These are phyloP conservation scores for Phocides pigmalion DNA, from an alignment of 1,140 invertebrate species.

Conservation along the genomic window DNA sequence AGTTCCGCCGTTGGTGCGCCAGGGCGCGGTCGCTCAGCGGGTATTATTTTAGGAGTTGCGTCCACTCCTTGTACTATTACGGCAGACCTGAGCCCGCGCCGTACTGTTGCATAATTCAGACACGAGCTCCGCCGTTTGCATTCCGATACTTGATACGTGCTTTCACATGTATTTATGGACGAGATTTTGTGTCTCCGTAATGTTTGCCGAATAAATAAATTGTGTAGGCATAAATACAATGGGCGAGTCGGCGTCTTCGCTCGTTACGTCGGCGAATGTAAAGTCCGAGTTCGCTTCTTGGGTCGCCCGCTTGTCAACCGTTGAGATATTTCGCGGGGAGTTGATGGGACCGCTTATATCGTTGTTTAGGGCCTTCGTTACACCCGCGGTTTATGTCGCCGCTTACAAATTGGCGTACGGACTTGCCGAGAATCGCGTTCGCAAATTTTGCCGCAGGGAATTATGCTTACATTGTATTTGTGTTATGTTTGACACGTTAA, in stretches of 20 bases:
- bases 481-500: conserved; percentile 8
- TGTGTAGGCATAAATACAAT: conserved; percentile 81
- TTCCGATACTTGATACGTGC: conserved; percentile 82
- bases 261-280: conserved; percentile 80
- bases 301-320: conserved; percentile 71
- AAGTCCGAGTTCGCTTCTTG: conserved; percentile 68
- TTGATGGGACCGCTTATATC: conserved; percentile 67
- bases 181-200: conserved; percentile 82
- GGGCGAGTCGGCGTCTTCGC: conserved; percentile 68
- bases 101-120: conserved; percentile 80
- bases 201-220: conserved; percentile 83
- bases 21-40: conserved; percentile 38
- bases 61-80: conserved; percentile 74
- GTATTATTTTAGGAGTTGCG: conserved; percentile 77
- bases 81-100: conserved; percentile 58
- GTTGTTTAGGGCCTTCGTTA: conserved; percentile 80
- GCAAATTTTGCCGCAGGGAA: conserved; percentile 18
- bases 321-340: conserved; percentile 70
- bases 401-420: conserved; percentile 74
- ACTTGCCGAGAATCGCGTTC: conserved; percentile 30
- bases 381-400: conserved; percentile 66
- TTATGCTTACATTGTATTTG: conserved; percentile 19
- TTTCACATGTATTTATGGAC: conserved; percentile 83
- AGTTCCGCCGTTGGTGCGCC: conserved; percentile 47
- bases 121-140: conserved; percentile 77